Conservation (phyloP, 2,888 invertebrate genomes). For the Pachymerium ferrugineum region DNA sequence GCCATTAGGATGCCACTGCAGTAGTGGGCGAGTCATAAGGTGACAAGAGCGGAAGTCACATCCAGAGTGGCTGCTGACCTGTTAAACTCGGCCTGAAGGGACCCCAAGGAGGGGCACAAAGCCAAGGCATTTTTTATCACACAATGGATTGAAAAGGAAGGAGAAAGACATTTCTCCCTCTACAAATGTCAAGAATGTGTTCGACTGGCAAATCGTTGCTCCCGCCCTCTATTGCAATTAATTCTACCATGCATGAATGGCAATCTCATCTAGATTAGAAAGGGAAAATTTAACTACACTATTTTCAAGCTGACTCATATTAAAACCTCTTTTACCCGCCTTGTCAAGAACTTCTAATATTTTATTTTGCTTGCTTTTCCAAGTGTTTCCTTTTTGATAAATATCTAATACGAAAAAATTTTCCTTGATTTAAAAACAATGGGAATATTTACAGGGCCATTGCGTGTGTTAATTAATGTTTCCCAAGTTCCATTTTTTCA, state of each 20-base stretch:
- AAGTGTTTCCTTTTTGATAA: too few relatives aligned
- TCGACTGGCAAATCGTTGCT: neutral
- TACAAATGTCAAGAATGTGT: slow-evolving; percentile 19
- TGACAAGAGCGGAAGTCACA: slow-evolving; percentile 21
- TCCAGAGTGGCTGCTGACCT: slow-evolving; percentile 21
- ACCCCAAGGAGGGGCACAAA: slow-evolving; percentile 18
- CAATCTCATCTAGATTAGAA: slow-evolving; percentile 4
- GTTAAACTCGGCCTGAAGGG: slow-evolving; percentile 6
- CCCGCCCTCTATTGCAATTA: neutral
- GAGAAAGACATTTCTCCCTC: slow-evolving; percentile 7
- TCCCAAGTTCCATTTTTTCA: too few relatives aligned
- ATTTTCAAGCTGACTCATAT: too few relatives aligned
- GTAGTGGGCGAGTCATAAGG: slow-evolving; percentile 21
- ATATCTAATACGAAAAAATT: too few relatives aligned
- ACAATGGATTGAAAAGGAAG: slow-evolving; percentile 18
- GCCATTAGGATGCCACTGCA: slow-evolving; percentile 15
- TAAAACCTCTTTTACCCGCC: too few relatives aligned
- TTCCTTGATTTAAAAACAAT: too few relatives aligned
- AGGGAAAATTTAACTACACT: neutral
- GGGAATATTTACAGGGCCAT: too few relatives aligned
- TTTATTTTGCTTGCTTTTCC: too few relatives aligned
- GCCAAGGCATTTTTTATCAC: slow-evolving; percentile 15
- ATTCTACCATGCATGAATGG: neutral
- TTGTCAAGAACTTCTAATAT: too few relatives aligned
- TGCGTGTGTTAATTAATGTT: too few relatives aligned